phyloP scores from a whole-genome alignment of 1,140 invertebrate species.

The Reticulitermes speratus region DNA sequence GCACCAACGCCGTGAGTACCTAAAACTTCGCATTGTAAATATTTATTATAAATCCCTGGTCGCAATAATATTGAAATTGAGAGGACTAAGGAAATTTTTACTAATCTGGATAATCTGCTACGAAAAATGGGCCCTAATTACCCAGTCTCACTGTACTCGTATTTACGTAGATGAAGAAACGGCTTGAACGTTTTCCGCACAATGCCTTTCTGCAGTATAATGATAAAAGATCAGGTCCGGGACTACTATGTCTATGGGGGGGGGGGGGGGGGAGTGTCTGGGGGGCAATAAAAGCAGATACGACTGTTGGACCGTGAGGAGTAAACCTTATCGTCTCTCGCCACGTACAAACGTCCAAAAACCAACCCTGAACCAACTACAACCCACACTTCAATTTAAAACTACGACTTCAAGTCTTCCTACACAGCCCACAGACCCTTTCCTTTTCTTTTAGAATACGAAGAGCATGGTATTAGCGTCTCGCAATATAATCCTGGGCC shows the following conservation, averaged over 20 bases:
- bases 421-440: neutral
- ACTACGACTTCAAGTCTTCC: neutral
- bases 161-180: neutral
- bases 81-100: too few species aligned
- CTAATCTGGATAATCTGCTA: too few species aligned
- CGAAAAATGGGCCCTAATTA: too few species aligned
- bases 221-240: neutral
- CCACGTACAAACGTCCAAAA: neutral
- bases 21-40: too few species aligned
- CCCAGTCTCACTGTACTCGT: too few species aligned
- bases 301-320: neutral
- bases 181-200: neutral
- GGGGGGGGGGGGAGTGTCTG: neutral
- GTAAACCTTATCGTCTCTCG: neutral
- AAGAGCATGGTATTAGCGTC: neutral
- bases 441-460: neutral
- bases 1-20: too few species aligned
- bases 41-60: too few species aligned
- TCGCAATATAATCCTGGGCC: neutral
- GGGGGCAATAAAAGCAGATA: slow-evolving; percentile 15
- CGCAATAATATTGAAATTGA: too few species aligned
- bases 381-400: slow-evolving; percentile 17
- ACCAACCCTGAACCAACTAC: neutral
- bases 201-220: neutral
- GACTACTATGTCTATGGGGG: neutral